phyloP scores from a whole-genome alignment of 2,888 invertebrate species.

The Cinara cedri region DNA sequence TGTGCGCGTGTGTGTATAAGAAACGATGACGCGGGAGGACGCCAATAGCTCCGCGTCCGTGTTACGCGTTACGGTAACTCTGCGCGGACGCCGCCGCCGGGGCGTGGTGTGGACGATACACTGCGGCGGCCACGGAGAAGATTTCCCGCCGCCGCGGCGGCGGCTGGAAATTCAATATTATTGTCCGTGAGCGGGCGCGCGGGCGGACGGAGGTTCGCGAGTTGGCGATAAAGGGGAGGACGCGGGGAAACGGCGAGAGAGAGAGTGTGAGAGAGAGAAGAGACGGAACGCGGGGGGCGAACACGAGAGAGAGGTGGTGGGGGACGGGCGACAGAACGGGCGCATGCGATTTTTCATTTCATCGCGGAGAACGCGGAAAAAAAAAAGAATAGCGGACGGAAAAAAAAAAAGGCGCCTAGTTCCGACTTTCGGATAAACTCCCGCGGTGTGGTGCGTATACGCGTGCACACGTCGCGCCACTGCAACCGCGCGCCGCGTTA shows the following conservation, averaged over 20 bases:
- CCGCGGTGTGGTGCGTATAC: neutral
- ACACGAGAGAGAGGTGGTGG: neutral
- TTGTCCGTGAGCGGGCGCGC: neutral
- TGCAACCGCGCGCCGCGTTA: no score
- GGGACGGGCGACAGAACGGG: neutral
- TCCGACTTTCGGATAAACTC: constrained; percentile 13
- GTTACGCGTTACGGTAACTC: no score
- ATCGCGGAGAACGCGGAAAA: no score
- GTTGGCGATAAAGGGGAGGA: neutral
- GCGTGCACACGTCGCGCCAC: no score
- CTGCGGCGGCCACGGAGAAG: neutral
- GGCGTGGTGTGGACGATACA: neutral
- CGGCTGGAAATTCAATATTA: constrained; percentile 48
- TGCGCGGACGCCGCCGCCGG: no score
- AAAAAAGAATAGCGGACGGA: no score
- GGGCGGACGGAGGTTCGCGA: neutral
- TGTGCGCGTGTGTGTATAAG: no score
- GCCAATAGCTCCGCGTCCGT: no score
- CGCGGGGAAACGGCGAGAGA: neutral
- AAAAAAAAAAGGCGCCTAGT: neutral
- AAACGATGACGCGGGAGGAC: no score
- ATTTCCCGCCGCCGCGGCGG: constrained; percentile 14
- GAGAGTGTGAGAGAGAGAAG: neutral
- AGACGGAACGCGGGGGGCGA: neutral
- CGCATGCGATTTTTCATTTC: constrained; percentile 39